A percentile compares a stretch with the other conserved stretches of the same genome.
Conservation (phyloP, 2,888 invertebrate genomes). For the Conops quadrifasciatus region DNA sequence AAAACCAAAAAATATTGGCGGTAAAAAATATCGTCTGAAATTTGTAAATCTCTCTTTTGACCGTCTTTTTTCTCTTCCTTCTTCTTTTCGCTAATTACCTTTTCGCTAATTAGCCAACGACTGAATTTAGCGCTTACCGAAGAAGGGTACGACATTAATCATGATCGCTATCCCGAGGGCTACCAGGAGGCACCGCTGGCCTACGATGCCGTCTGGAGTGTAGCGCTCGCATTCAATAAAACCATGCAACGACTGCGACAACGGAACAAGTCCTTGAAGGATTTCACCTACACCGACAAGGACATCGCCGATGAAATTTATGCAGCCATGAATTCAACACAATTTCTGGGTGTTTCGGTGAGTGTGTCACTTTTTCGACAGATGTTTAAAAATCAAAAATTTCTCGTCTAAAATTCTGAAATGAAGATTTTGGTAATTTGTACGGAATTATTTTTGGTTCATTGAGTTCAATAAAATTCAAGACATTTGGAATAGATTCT, state of each 20-base stretch:
- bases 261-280: slow-evolving; percentile 82
- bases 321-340: slow-evolving; percentile 97
- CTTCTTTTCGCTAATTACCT: no score
- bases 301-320: slow-evolving; percentile 96
- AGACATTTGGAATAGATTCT: not conserved
- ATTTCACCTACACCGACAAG: slow-evolving; percentile 95
- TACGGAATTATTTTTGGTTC: not conserved
- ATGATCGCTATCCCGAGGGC: slow-evolving; percentile 88
- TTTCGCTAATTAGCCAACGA: no score
- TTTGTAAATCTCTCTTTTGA: not conserved
- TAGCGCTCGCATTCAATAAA: slow-evolving; percentile 96
- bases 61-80: not conserved
- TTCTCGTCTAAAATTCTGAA: not conserved
- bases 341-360: slow-evolving; percentile 97
- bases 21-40: no score
- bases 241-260: slow-evolving; percentile 88
- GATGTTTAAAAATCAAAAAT: not conserved
- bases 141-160: slow-evolving; percentile 85
- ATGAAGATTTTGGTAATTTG: not conserved
- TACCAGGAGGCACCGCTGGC: slow-evolving; percentile 98
- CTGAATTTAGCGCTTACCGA: slow-evolving; percentile 83
- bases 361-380: slow-evolving; percentile 62
- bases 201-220: slow-evolving; percentile 99
- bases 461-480: not conserved
- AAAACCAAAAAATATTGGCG: no score